These are phyloP conservation scores for Chrysemys picta DNA, from an alignment of 2,113 vertebrate species.

Conservation along the genomic window DNA sequence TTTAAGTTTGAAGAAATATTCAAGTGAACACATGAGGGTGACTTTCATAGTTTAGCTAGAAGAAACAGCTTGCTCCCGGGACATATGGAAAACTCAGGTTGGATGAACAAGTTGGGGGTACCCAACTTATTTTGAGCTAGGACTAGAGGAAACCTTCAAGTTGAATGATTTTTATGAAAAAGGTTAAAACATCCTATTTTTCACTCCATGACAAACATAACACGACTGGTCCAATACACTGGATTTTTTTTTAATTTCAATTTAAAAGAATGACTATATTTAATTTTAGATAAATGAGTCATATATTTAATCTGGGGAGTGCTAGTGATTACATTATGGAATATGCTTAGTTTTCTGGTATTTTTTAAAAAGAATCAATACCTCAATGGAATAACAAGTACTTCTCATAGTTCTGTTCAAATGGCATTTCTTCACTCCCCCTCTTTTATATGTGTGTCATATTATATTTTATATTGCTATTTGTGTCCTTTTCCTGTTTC, in stretches of 20 bases:
- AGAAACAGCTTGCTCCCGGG: neutral
- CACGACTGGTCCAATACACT: neutral
- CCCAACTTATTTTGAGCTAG: neutral
- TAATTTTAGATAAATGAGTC: neutral
- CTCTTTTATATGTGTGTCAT: neutral
- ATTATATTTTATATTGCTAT: neutral
- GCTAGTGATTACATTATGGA: neutral
- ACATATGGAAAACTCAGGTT: neutral
- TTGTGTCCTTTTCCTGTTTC: neutral
- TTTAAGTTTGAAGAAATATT: neutral
- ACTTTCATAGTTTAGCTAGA: neutral
- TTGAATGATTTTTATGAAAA: neutral
- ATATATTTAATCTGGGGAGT: neutral
- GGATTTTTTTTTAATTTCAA: neutral
- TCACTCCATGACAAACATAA: neutral
- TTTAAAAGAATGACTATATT: neutral
- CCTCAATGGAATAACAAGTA: neutral
- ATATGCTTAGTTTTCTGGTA: too few species aligned
- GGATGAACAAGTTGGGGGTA: neutral
- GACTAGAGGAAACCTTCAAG: neutral
- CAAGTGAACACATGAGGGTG: rapidly evolving
- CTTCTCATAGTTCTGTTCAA: neutral
- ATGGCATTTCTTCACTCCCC: neutral
- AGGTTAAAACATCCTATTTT: neutral
- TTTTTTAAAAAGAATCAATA: neutral